Conservation (phyloP, 2,888 invertebrate species). For the Lamproptera curius region DNA sequence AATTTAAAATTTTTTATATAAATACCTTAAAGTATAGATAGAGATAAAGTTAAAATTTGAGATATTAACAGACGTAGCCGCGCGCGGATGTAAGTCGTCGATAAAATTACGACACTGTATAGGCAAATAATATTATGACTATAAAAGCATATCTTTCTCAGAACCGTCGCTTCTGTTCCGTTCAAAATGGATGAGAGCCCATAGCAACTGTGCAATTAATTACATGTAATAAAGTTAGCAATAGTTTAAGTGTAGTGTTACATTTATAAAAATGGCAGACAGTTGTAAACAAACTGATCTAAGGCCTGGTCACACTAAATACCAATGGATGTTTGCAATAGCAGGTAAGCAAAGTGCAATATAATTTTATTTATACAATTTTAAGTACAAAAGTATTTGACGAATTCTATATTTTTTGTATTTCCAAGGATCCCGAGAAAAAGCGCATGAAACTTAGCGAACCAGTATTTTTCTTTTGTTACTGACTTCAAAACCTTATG, state of each 20-base stretch:
- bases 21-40: too few species aligned
- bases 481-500: too few species aligned
- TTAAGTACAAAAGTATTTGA: too few species aligned
- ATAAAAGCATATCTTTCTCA: conserved; percentile 12
- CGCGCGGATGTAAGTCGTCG: too few species aligned
- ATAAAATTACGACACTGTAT: conserved; percentile 13
- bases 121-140: conserved; percentile 1
- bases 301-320: conserved; percentile 24
- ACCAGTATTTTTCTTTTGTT: too few species aligned
- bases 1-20: too few species aligned
- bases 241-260: conserved; percentile 3
- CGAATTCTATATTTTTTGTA: too few species aligned
- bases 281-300: background rate
- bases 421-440: too few species aligned
- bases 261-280: background rate
- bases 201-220: background rate
- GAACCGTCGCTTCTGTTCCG: background rate
- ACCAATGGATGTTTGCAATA: conserved; percentile 31
- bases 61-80: too few species aligned
- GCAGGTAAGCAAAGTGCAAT: conserved; percentile 24
- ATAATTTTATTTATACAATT: too few species aligned
- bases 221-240: background rate
- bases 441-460: too few species aligned
- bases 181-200: conserved; percentile 2
- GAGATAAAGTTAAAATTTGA: too few species aligned